Evolutionary conservation across 30 jellyfish, hydroid and myxozoan genomes (phyloP), one percentile per base, ranked within the genome.

Genomic region (Cassiopea xamachana): DNA sequence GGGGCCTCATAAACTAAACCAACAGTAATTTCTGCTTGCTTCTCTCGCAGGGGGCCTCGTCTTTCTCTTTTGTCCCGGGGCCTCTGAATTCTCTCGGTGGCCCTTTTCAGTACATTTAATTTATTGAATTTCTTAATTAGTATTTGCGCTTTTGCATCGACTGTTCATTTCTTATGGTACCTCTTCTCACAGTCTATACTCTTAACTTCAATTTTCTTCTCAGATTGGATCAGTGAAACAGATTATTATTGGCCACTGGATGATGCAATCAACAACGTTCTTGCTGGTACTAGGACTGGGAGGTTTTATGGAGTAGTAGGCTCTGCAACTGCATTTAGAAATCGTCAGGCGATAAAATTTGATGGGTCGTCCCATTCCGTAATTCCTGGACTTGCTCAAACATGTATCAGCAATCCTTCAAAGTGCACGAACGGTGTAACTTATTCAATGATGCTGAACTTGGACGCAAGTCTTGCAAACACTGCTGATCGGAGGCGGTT

Each of bases 191-290:
- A 51, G 64, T 51, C 64, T 51, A 9, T 51, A 51, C 4, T 51
- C 64, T 51, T 51, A 9, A 9, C 4, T 4, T 81, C 3, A 68
- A 80, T 81, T 81, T 47, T 81, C 64, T 51, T 15, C 39, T 7
- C 19, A 96, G 99, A 90, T 60, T 96, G 98, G 98, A 80, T 93
- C 49, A 83, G 95, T 82, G 27, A 48, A 16, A 81, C 97, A 8
- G 98, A 96, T 82, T 75, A 79, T n/a, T 96, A 96, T 90, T 96
- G 98, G 98, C 98, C 98, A 44, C 83, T 96, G 3, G 88, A 89
- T 71, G 96, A 51, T 3, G 92, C 91, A 6, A 64, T 16, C 62
- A 75, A 89, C 69, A 79, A 85, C 59, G 46, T 45, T 43, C 59
- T 96, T 17, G 47, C 89, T 39, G 99, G 99, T 44, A 81, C 99